Percentiles rank a stretch among this genome's conserved stretches.
Conservation (phyloP, 2,797 vertebrate species). For the Allobates femoralis region DNA sequence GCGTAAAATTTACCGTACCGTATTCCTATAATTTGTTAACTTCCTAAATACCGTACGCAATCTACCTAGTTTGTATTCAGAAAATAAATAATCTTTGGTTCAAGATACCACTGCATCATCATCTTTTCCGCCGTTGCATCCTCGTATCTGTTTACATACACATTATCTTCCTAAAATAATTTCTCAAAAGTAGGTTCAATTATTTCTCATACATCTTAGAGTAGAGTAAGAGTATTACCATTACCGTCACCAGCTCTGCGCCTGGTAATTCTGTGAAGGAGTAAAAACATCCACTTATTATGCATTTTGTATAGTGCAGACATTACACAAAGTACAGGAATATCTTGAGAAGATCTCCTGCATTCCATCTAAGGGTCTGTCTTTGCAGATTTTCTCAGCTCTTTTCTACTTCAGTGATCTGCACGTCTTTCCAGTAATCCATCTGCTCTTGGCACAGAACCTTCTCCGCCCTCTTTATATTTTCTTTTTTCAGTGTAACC, state of each 20-base stretch:
- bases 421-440: slow-evolving; percentile 36
- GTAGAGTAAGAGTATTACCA: neutral
- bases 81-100: no score
- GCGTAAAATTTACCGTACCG: no score
- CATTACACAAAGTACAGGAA: neutral
- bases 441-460: slow-evolving; percentile 44
- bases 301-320: neutral
- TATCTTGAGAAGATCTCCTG: slow-evolving; percentile 51
- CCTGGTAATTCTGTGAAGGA: neutral
- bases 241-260: neutral
- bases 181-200: no score
- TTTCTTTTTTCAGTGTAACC: slow-evolving; percentile 27
- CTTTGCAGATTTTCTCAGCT: slow-evolving; percentile 54
- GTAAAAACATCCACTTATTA: neutral
- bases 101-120: no score
- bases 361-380: slow-evolving; percentile 23
- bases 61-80: no score
- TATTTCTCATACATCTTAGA: neutral
- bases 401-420: slow-evolving; percentile 62
- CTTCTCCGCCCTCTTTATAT: slow-evolving; percentile 5
- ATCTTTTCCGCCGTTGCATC: no score
- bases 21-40: no score
- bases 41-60: no score
- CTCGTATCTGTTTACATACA: no score
- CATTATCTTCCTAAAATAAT: no score